Evolutionary conservation across 2,113 vertebrate species (phyloP).

Genomic region (Dolichotis patagonum): DNA sequence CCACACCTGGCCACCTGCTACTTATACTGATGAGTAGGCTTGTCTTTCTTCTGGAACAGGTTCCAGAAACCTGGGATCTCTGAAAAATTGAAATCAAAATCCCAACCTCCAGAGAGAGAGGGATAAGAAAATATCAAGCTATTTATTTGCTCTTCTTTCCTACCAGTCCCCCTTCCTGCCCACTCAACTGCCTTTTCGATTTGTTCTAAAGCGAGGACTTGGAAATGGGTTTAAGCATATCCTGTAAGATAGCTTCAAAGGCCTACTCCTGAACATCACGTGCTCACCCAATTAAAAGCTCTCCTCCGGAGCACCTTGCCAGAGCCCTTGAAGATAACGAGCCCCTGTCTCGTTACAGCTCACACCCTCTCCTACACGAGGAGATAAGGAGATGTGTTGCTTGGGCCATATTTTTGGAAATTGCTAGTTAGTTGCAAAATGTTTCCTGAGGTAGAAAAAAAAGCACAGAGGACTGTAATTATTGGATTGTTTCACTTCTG

Average conservation of each 20-base stretch:
- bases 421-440: conserved; percentile 70
- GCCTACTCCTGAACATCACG: background rate
- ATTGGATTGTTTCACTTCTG: conserved; percentile 80
- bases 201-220: background rate
- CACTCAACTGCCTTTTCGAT: background rate
- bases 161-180: background rate
- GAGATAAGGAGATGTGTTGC: conserved; percentile 78
- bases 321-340: background rate
- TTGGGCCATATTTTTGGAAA: conserved; percentile 73
- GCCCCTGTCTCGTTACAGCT: conserved; percentile 39
- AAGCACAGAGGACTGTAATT: conserved; percentile 78
- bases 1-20: conserved; percentile 61
- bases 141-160: background rate
- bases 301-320: conserved; percentile 67
- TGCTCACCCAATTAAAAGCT: conserved; percentile 69
- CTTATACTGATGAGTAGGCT: conserved; percentile 65
- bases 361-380: conserved; percentile 58
- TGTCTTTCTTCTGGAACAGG: conserved; percentile 45
- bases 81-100: conserved; percentile 44
- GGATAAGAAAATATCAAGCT: background rate
- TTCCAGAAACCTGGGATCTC: conserved; percentile 73
- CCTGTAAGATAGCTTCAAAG: conserved; percentile 21
- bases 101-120: background rate
- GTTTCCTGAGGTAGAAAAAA: conserved; percentile 68
- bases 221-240: background rate